These are phyloP conservation scores for Alloscopus bannaensis DNA, from an alignment of 2,888 invertebrate genomes.

Conservation along the genomic window DNA sequence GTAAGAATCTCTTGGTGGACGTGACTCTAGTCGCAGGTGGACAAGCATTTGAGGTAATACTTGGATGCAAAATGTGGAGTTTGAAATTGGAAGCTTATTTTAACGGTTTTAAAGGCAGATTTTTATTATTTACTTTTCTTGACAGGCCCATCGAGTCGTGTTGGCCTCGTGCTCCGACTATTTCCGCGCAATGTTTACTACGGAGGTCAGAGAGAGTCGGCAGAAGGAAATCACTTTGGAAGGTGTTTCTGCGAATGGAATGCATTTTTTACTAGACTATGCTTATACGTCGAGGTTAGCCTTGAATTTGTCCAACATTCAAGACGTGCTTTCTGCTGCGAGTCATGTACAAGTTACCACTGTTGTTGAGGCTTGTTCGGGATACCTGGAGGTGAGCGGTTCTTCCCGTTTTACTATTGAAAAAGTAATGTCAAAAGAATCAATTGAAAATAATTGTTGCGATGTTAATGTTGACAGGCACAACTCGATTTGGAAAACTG, in stretches of 20 bases:
- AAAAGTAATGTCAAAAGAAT: slow-evolving; percentile 4
- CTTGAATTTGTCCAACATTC: slow-evolving; percentile 81
- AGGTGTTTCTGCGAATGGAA: slow-evolving; percentile 82
- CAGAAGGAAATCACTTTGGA: slow-evolving; percentile 82
- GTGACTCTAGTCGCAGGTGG: slow-evolving; percentile 82
- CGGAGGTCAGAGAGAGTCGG: slow-evolving; percentile 81
- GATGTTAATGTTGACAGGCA: slow-evolving; percentile 74
- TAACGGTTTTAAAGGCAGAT: too few relatives aligned
- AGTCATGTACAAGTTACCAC: slow-evolving; percentile 82
- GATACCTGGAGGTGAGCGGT: slow-evolving; percentile 78
- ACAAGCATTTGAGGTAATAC: slow-evolving; percentile 79
- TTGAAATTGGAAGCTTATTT: too few relatives aligned
- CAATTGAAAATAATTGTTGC: not conserved
- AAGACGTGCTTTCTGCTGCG: slow-evolving; percentile 83
- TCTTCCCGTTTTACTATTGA: too few relatives aligned
- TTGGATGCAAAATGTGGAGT: too few relatives aligned
- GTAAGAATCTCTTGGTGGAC: slow-evolving; percentile 81
- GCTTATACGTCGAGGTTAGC: slow-evolving; percentile 82
- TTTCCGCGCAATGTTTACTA: slow-evolving; percentile 86
- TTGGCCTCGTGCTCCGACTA: slow-evolving; percentile 85
- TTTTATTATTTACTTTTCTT: slow-evolving; percentile 19
- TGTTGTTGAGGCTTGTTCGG: slow-evolving; percentile 82
- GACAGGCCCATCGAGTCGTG: slow-evolving; percentile 82
- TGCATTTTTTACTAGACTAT: slow-evolving; percentile 81
- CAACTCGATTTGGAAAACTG: slow-evolving; percentile 84